Conservation (phyloP, 2,888 invertebrate species). For the Aphidoletes aphidimyza region DNA sequence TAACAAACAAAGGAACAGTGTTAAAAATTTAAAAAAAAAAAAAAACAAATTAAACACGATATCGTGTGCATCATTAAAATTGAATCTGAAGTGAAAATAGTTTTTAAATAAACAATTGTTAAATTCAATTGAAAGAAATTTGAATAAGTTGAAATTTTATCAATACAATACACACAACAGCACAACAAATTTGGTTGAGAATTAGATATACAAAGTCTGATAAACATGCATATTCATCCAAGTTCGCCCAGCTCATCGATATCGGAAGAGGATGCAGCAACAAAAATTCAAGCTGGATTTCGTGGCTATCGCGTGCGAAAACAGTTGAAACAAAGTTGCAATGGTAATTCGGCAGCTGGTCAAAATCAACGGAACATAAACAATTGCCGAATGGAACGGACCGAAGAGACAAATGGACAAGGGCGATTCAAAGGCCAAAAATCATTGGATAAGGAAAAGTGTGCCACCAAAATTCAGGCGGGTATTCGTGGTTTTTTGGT, state of each 20-base stretch:
- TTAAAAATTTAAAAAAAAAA: not conserved
- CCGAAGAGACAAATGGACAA: not conserved
- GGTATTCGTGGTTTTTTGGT: constrained; percentile 65
- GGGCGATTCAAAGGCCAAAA: not conserved
- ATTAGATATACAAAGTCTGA: not conserved
- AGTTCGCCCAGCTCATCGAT: constrained; percentile 64
- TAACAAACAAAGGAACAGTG: not conserved
- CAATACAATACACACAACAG: not conserved
- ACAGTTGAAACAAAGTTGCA: constrained; percentile 62
- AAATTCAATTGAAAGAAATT: not conserved
- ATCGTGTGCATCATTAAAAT: not conserved
- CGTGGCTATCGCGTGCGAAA: constrained; percentile 70
- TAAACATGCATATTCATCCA: constrained; percentile 66
- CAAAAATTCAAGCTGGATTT: constrained; percentile 70
- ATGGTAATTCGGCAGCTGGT: not conserved
- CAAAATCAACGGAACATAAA: constrained; percentile 56
- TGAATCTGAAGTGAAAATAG: not conserved
- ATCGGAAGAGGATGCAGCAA: constrained; percentile 67
- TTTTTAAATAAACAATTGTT: not conserved
- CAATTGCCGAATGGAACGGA: constrained; percentile 37
- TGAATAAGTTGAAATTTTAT: not conserved
- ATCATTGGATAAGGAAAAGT: constrained; percentile 60
- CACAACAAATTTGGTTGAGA: too few species aligned
- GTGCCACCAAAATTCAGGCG: constrained; percentile 65
- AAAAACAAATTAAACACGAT: not conserved